Evolutionary conservation across 2,888 invertebrate genomes (phyloP).

Genomic region (Drosophila lutescens): DNA sequence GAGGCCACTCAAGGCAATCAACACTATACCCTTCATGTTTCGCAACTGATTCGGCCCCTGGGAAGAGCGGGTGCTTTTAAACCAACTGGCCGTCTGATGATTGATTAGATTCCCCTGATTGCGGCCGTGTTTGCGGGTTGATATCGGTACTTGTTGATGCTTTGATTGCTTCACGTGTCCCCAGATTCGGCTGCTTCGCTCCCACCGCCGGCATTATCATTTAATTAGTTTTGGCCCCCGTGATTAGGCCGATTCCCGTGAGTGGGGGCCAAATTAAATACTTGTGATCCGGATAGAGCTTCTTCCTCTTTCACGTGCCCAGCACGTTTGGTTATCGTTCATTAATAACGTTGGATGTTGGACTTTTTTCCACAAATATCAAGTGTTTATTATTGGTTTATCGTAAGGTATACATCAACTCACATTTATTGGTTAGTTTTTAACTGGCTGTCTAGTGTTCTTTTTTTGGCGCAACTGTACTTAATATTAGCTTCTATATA

Average conservation of each 20-base stretch:
- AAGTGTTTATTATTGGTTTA: conserved; percentile 29
- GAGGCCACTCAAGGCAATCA: conserved; percentile 49
- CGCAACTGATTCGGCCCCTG: conserved; percentile 37
- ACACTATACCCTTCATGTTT: conserved; percentile 53
- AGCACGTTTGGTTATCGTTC: conserved; percentile 52
- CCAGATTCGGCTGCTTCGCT: conserved; percentile 35
- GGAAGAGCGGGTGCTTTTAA: conserved; percentile 54
- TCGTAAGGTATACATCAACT: conserved; percentile 59
- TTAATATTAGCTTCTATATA: conserved; percentile 38
- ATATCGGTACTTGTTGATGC: conserved; percentile 26
- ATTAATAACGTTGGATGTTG: not conserved
- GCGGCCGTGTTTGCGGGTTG: conserved; percentile 23
- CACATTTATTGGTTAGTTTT: conserved; percentile 61
- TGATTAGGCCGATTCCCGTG: conserved; percentile 26
- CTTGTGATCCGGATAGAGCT: conserved; percentile 4
- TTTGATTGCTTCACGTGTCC: conserved; percentile 40
- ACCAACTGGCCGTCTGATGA: conserved; percentile 9
- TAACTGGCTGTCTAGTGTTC: conserved; percentile 23
- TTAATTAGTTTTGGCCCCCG: conserved; percentile 57
- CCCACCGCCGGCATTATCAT: conserved; percentile 50
- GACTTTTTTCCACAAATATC: conserved; percentile 51
- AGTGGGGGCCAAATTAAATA: conserved; percentile 19
- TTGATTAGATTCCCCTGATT: conserved; percentile 58
- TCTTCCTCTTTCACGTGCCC: conserved; percentile 53
- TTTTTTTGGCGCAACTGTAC: conserved; percentile 61